Conservation (phyloP, 2,888 invertebrate species). For the Rotaria socialis region DNA sequence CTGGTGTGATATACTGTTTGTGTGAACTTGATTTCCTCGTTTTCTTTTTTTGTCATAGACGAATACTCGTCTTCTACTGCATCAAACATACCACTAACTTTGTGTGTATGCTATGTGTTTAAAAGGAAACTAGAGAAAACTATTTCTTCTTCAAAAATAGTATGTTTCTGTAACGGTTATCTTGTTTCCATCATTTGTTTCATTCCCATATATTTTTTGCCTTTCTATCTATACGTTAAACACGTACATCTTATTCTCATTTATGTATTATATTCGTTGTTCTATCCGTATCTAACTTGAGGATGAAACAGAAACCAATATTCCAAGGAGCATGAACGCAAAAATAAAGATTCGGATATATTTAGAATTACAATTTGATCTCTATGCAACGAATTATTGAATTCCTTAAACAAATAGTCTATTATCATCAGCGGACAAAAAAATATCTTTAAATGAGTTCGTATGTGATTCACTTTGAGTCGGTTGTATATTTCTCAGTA, state of each 20-base stretch:
- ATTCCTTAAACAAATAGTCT: too few relatives aligned
- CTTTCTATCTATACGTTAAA: not conserved
- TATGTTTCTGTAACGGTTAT: not conserved
- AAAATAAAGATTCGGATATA: not conserved
- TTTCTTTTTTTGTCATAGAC: not conserved
- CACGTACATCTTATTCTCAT: not conserved
- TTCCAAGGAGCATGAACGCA: not conserved
- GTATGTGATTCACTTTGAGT: too few relatives aligned
- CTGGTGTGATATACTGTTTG: not conserved
- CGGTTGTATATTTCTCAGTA: too few relatives aligned
- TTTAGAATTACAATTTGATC: too few relatives aligned
- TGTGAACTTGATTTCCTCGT: not conserved
- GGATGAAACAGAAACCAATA: not conserved
- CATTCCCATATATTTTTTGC: not conserved
- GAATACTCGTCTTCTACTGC: not conserved
- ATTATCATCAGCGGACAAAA: too few relatives aligned
- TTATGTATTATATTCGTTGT: not conserved
- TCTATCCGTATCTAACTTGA: not conserved
- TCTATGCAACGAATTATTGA: too few relatives aligned
- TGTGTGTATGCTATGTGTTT: not conserved
- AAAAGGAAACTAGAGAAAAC: not conserved
- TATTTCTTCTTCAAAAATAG: not conserved
- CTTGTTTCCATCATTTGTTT: not conserved
- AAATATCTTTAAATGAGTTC: too few relatives aligned
- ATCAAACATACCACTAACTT: not conserved